Percentiles rank a stretch among this genome's conserved stretches.
Evolutionary conservation across 2,888 invertebrate genomes (phyloP).

Genomic region (Mythimna pallens): DNA sequence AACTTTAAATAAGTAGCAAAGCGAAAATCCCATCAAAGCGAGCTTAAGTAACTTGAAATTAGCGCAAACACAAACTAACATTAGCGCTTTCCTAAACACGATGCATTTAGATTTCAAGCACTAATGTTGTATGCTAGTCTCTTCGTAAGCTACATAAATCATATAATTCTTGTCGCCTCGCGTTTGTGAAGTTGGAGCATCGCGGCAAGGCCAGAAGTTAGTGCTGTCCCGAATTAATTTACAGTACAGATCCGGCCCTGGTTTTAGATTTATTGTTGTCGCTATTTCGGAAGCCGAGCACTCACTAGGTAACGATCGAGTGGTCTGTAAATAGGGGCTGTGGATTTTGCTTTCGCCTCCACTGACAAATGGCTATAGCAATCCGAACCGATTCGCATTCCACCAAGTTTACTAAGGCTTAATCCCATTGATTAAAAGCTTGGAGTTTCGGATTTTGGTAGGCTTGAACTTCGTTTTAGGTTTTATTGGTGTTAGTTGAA

Average conservation of each 20-base stretch:
- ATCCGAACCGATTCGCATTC: slow-evolving; percentile 66
- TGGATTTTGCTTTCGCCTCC: slow-evolving; percentile 72
- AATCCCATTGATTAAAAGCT: slow-evolving; percentile 71
- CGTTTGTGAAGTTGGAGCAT: slow-evolving; percentile 51
- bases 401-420: slow-evolving; percentile 68
- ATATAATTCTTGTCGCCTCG: slow-evolving; percentile 52
- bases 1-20: slow-evolving; percentile 48
- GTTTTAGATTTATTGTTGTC: slow-evolving; percentile 68
- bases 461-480: slow-evolving; percentile 51
- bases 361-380: slow-evolving; percentile 72
- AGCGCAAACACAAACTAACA: slow-evolving; percentile 45
- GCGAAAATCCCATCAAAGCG: slow-evolving; percentile 43
- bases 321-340: slow-evolving; percentile 75
- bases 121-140: slow-evolving; percentile 56
- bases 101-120: slow-evolving; percentile 58
- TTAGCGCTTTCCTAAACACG: slow-evolving; percentile 51
- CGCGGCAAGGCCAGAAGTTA: slow-evolving; percentile 55
- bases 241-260: slow-evolving; percentile 63
- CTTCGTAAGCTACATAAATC: slow-evolving; percentile 60
- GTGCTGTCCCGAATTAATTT: slow-evolving; percentile 63
- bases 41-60: slow-evolving; percentile 53
- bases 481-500: slow-evolving; percentile 49
- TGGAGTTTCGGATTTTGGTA: slow-evolving; percentile 59
- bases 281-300: slow-evolving; percentile 62
- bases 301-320: slow-evolving; percentile 71